phyloP scores from a whole-genome alignment of 2,113 vertebrate genomes.

The Platanista minor region DNA sequence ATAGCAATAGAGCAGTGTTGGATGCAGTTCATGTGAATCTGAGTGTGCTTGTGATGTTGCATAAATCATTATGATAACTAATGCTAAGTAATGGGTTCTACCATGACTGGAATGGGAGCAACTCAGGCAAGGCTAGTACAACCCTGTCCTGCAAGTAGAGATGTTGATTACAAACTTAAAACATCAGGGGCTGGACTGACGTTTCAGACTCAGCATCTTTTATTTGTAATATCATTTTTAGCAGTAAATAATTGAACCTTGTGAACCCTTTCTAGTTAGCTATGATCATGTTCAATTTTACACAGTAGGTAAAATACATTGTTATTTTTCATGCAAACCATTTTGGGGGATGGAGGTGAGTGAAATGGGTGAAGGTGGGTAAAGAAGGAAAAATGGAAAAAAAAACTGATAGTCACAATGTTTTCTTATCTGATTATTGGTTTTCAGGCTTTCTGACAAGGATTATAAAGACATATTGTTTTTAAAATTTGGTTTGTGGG shows the following conservation, averaged over 20 bases:
- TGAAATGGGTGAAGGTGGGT: background rate
- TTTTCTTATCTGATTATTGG: background rate
- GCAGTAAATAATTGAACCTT: background rate
- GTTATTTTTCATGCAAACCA: background rate
- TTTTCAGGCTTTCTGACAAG: slow-evolving; percentile 25
- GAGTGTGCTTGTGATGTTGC: background rate
- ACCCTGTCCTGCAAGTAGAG: background rate
- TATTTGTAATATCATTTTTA: background rate
- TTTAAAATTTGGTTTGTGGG: background rate
- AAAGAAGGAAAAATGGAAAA: background rate
- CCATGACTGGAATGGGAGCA: background rate
- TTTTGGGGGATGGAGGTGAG: background rate
- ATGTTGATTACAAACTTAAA: background rate
- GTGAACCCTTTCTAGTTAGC: background rate
- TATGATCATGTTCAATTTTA: background rate
- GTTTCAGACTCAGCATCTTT: background rate
- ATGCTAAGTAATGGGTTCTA: background rate
- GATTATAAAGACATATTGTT: background rate
- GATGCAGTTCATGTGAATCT: background rate
- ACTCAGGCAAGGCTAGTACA: background rate
- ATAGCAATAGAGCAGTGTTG: background rate
- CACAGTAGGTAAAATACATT: background rate
- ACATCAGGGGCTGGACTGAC: background rate
- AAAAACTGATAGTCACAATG: background rate
- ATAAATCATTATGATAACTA: slow-evolving; percentile 2